phyloP scores from a whole-genome alignment of 2,888 invertebrate species.

The Lithophane leautieri region DNA sequence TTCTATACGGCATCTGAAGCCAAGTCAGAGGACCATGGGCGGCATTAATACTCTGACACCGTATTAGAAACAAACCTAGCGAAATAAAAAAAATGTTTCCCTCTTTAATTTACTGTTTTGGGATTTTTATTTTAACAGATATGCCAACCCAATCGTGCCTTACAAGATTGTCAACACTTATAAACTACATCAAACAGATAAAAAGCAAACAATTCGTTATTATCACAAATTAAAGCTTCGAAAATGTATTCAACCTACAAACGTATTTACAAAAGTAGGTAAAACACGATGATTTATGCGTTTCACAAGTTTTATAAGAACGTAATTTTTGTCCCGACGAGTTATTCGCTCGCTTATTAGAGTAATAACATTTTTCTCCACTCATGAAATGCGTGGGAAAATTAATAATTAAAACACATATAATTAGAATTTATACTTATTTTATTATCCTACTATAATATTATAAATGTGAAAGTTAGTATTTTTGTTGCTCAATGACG shows the following conservation, averaged over 20 bases:
- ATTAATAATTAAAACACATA: constrained; percentile 34
- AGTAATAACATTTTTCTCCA: constrained; percentile 21
- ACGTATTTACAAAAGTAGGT: neutral
- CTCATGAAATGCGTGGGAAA: constrained; percentile 35
- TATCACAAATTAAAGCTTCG: neutral
- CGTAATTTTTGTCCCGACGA: constrained; percentile 13
- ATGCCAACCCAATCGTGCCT: neutral
- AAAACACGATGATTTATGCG: constrained; percentile 19
- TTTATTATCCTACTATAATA: neutral
- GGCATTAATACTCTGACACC: no score
- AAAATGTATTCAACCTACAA: neutral
- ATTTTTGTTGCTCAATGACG: neutral
- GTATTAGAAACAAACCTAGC: no score
- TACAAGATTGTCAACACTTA: neutral
- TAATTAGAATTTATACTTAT: constrained; percentile 19
- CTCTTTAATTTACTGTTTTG: no score
- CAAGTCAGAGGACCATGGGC: no score
- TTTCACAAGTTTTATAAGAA: constrained; percentile 17
- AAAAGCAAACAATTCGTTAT: neutral
- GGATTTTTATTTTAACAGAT: neutral
- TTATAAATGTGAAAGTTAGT: neutral
- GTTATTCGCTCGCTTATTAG: constrained; percentile 19
- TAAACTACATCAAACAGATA: neutral
- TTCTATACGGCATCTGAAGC: no score
- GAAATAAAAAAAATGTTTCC: no score